These are phyloP conservation scores for Selene dorsalis DNA, from an alignment of 2,797 vertebrate genomes.

Conservation along the genomic window DNA sequence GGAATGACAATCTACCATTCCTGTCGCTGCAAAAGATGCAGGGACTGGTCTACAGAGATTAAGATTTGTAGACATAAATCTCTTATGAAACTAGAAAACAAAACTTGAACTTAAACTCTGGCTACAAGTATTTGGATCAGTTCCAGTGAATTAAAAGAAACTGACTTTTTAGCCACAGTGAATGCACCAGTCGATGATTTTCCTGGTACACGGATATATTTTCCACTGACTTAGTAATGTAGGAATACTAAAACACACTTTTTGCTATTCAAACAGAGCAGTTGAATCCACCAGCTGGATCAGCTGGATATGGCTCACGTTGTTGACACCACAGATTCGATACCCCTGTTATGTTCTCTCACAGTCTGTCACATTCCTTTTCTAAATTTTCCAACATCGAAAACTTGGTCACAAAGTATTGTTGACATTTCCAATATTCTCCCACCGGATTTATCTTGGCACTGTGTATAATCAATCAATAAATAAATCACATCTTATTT, in stretches of 20 bases:
- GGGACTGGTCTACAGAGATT: conserved; percentile 1
- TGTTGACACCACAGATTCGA: conserved; percentile 11
- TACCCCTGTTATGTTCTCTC: background rate
- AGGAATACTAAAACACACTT: background rate
- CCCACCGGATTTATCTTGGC: background rate
- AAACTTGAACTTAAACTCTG: background rate
- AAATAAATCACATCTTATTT: too few relatives aligned
- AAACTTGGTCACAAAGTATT: conserved; percentile 4
- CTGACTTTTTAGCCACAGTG: background rate
- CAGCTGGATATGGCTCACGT: background rate
- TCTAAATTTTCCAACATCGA: background rate
- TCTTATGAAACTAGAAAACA: background rate
- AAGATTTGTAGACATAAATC: background rate
- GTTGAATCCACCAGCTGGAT: background rate
- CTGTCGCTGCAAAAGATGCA: background rate
- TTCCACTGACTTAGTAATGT: conserved; percentile 2
- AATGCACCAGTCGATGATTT: background rate
- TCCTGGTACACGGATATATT: background rate
- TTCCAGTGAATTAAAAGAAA: background rate
- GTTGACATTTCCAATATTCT: background rate
- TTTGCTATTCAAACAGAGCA: conserved; percentile 5
- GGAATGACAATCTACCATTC: background rate
- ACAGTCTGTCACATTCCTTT: conserved; percentile 11
- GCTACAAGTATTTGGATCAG: conserved; percentile 4
- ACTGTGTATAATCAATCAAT: background rate